Conservation (phyloP, 2,888 invertebrate genomes). For the Chirona hameri region DNA sequence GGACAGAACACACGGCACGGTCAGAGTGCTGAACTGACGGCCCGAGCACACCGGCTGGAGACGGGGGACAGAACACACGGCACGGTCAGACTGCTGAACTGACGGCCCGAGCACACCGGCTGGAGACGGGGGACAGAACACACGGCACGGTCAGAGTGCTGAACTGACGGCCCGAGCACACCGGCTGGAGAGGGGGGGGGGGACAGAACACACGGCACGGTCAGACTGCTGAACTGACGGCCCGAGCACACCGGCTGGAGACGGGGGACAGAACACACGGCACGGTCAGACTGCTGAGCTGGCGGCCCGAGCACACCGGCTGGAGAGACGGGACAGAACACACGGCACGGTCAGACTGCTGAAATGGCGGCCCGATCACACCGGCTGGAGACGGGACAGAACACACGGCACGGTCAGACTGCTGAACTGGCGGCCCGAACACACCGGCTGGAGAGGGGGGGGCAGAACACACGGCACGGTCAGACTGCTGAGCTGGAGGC, state of each 20-base stretch:
- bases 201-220: conserved; percentile 40
- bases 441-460: too few species aligned
- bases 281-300: conserved; percentile 60
- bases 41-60: not conserved
- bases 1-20: conserved; percentile 40
- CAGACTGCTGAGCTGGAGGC: conserved; percentile 57
- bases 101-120: not conserved
- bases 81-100: conserved; percentile 60
- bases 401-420: conserved; percentile 51
- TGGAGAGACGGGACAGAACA: too few species aligned
- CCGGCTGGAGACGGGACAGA: too few species aligned
- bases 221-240: conserved; percentile 58
- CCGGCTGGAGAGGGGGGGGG: too few species aligned
- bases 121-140: too few species aligned
- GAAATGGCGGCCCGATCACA: conserved; percentile 46
- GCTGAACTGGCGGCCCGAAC: conserved; percentile 52
- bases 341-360: conserved; percentile 56
- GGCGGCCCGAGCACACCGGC: not conserved
- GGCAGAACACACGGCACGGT: conserved; percentile 43
- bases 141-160: conserved; percentile 56
- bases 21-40: conserved; percentile 58
- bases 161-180: conserved; percentile 46
- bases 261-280: too few species aligned
- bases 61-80: too few species aligned
- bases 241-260: not conserved